Evolutionary conservation across 2,113 vertebrate species (phyloP), one percentile per base, ranked within the genome.

Genomic region (Xyrauchen texanus): DNA sequence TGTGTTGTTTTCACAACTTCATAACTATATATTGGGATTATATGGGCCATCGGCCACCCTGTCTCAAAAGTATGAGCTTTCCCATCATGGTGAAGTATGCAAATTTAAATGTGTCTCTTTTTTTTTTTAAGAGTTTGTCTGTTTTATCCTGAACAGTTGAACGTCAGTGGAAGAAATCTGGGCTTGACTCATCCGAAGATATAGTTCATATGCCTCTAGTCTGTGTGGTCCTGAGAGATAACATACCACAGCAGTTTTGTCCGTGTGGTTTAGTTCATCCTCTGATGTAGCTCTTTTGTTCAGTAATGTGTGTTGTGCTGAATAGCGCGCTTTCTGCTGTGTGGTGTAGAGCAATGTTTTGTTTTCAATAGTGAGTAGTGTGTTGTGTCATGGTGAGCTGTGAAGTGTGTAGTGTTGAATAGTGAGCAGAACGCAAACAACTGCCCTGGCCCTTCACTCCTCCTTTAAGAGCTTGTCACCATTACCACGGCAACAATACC

Each of bases 371-470:
- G 60, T 42, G 72, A 75, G 71, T 49, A 47, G 72, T 63, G 61
- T 76, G 61, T 76, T 76, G 73, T 76, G 73, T 64, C 9, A 4
- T 76, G 62, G 73, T 78, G 79, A 75, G 64, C 46, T 65, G 49
- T 76, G 34, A 76, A 57, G 68, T 78, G 69, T 64, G 69, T 81
- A 55, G 79, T 46, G 79, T 45, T 81, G 83, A 81, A 76, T 81
- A 57, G 46, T 71, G 79, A 84, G 77, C 79, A 84, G 69, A 64
- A 70, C 34, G 63, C 75, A 78, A 81, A 84, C 83, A 84, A 84
- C 81, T 70, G 79, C 52, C 60, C 16, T 5, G 45, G 69, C 53
- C 79, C 79, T 53, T 71, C 82, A 51, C 53, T 62, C 64, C 66
- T 77, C 61, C 57, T 53, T 12, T 68, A 49, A 53, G 52, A 47